Percentiles rank a stretch among this genome's conserved stretches.
These are phyloP conservation scores for Athene noctua DNA, from an alignment of 2,113 vertebrate genomes.

Conservation along the genomic window DNA sequence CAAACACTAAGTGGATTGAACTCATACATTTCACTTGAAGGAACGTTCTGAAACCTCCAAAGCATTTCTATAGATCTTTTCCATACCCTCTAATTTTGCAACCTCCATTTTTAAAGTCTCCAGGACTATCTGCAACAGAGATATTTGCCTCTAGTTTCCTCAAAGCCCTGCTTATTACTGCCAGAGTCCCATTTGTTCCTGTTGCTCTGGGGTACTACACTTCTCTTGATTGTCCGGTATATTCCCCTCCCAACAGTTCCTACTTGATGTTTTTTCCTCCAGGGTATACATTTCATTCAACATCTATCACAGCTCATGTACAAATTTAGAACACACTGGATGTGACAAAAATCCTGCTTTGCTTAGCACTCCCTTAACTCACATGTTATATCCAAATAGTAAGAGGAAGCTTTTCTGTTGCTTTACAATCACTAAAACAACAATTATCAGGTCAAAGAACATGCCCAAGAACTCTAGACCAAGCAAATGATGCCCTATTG, in stretches of 20 bases:
- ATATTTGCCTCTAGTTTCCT: not conserved
- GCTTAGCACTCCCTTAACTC: not conserved
- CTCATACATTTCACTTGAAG: not conserved
- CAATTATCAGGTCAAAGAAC: not conserved
- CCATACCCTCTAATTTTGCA: not conserved
- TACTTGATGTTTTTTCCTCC: not conserved
- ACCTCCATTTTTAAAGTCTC: not conserved
- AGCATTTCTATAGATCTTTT: not conserved
- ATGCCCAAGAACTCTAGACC: not conserved
- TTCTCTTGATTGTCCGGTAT: not conserved
- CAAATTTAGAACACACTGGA: not conserved
- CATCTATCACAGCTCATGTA: not conserved
- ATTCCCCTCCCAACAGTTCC: not conserved
- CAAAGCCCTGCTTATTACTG: not conserved
- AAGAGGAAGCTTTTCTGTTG: not conserved
- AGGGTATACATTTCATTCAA: not conserved
- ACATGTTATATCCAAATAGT: not conserved
- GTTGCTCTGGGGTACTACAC: not conserved
- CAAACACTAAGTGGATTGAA: not conserved
- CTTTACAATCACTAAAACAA: not conserved
- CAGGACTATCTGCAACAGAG: not conserved
- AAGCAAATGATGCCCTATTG: not conserved
- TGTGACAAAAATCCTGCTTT: not conserved
- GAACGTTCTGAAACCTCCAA: not conserved
- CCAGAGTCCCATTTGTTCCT: not conserved